Evolutionary conservation across 2,888 invertebrate species (phyloP).

Genomic region (Melangyna quadrimaculata): DNA sequence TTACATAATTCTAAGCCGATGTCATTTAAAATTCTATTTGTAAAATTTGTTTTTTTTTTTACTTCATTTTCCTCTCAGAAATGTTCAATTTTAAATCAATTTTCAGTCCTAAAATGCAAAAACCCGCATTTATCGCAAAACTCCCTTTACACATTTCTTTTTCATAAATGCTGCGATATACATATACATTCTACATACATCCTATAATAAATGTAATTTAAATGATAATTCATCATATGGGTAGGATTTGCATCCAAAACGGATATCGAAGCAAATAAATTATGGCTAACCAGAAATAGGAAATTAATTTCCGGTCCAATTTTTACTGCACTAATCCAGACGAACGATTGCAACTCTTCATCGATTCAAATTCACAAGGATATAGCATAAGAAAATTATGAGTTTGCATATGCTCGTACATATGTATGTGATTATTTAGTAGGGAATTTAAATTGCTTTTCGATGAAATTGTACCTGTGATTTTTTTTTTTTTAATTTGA

Average conservation of each 20-base stretch:
- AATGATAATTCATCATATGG: conserved; percentile 5
- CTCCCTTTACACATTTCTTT: not conserved
- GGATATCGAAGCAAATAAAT: conserved; percentile 26
- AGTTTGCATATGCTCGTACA: not conserved
- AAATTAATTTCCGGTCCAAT: conserved; percentile 24
- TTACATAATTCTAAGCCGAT: too few relatives aligned
- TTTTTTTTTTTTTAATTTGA: too few relatives aligned
- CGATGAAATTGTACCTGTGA: too few relatives aligned
- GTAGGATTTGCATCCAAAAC: not conserved
- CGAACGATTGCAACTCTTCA: not conserved
- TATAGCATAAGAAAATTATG: too few relatives aligned
- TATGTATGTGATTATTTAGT: not conserved
- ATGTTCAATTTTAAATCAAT: not conserved
- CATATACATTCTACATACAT: not conserved
- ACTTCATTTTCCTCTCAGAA: not conserved
- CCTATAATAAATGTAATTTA: conserved; percentile 1
- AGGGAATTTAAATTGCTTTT: not conserved
- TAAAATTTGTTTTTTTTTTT: too few relatives aligned
- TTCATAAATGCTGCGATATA: not conserved
- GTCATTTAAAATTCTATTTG: too few relatives aligned
- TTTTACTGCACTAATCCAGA: not conserved
- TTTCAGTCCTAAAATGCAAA: not conserved
- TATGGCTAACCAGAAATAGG: conserved; percentile 15
- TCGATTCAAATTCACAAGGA: not conserved
- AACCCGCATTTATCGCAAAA: not conserved